A percentile compares a stretch with the other conserved stretches of the same genome.
These are phyloP conservation scores for Aythya baeri DNA, from an alignment of 2,113 vertebrate genomes.

Conservation along the genomic window DNA sequence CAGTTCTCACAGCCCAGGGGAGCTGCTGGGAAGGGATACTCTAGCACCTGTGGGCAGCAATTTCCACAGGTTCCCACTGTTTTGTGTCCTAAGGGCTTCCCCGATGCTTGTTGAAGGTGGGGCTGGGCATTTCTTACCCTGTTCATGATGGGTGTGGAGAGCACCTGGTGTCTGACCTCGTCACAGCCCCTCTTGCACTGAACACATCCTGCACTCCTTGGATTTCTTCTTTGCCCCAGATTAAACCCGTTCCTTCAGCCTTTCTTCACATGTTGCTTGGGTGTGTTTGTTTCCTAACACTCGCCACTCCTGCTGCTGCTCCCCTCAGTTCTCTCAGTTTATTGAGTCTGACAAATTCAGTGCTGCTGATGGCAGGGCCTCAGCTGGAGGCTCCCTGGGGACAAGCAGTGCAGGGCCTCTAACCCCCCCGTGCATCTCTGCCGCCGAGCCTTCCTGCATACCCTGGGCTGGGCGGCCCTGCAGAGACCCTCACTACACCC, in stretches of 20 bases:
- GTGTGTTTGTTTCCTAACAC: not conserved
- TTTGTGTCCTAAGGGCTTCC: not conserved
- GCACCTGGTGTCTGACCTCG: not conserved
- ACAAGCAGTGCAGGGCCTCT: not conserved
- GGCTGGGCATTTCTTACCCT: not conserved
- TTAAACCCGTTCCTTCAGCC: not conserved
- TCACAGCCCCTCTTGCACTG: not conserved
- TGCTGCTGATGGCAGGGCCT: not conserved
- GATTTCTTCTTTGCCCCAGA: not conserved
- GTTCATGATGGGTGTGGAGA: not conserved
- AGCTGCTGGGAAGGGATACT: not conserved
- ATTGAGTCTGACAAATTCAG: not conserved
- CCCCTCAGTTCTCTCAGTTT: not conserved
- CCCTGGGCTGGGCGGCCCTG: not conserved
- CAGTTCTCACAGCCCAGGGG: not conserved
- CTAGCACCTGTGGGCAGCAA: not conserved
- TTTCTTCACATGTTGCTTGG: not conserved
- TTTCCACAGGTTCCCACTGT: not conserved
- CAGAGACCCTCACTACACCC: fast-evolving
- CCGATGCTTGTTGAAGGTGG: not conserved
- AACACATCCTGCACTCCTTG: not conserved
- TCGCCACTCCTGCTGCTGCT: not conserved
- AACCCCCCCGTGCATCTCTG: not conserved
- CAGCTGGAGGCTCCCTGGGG: not conserved
- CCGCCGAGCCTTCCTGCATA: not conserved